Conservation (phyloP, 2,797 vertebrate species). For the Calcarius lapponicus region DNA sequence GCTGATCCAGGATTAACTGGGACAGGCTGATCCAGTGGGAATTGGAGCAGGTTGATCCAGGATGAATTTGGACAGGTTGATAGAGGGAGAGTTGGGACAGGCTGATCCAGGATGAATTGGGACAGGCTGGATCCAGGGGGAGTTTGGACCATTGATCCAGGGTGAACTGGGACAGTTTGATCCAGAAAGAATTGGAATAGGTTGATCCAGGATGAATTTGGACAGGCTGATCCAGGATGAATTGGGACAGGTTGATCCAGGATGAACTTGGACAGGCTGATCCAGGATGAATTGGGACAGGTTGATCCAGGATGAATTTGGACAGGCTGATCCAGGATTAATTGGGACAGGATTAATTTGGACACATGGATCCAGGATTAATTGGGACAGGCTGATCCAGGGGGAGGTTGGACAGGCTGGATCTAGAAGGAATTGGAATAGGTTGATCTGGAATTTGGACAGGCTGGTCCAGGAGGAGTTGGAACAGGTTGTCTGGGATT, state of each 20-base stretch:
- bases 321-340: rapidly evolving
- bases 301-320: not conserved
- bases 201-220: rapidly evolving
- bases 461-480: rapidly evolving
- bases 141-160: not conserved
- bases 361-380: too few relatives aligned
- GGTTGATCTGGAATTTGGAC: not conserved
- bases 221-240: not conserved
- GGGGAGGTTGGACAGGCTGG: too few relatives aligned
- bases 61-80: not conserved
- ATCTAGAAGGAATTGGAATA: not conserved
- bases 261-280: rapidly evolving
- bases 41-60: not conserved
- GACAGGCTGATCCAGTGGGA: not conserved
- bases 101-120: rapidly evolving
- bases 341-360: too few relatives aligned
- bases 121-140: too few relatives aligned
- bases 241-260: too few relatives aligned
- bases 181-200: not conserved
- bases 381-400: not conserved
- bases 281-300: too few relatives aligned
- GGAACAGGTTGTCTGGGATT: rapidly evolving
- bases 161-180: rapidly evolving
- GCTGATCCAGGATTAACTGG: rapidly evolving
- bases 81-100: rapidly evolving